These are phyloP conservation scores for Erpornis zantholeuca DNA, from an alignment of 2,113 vertebrate species.

Conservation along the genomic window DNA sequence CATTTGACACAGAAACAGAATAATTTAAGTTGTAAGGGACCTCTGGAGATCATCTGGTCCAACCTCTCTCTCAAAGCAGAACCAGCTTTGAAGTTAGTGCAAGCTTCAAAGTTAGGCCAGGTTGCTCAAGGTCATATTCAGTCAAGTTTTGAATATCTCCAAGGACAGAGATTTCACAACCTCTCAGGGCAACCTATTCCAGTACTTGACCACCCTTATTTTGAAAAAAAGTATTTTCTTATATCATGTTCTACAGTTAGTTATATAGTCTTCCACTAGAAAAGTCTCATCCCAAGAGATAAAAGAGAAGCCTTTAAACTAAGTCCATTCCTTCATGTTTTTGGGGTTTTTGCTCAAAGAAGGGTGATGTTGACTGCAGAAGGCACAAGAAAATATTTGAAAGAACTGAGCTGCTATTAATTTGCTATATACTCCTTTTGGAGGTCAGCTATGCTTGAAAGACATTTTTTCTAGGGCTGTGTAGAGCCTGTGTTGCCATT, in stretches of 20 bases:
- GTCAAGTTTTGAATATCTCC: slow-evolving; percentile 9
- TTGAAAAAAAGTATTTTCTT: background rate
- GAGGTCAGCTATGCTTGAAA: background rate
- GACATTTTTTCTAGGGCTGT: background rate
- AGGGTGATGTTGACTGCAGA: background rate
- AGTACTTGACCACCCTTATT: slow-evolving; percentile 13
- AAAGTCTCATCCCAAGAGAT: background rate
- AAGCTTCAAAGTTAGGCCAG: slow-evolving; percentile 45
- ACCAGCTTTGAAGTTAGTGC: slow-evolving; percentile 50
- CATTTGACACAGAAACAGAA: slow-evolving; percentile 62
- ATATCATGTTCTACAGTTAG: background rate
- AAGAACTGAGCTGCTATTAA: background rate
- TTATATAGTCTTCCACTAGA: background rate
- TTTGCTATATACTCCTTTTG: background rate
- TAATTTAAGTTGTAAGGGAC: slow-evolving; percentile 54
- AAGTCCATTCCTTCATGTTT: background rate
- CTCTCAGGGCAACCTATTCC: background rate
- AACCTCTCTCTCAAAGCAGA: slow-evolving; percentile 37
- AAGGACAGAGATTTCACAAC: slow-evolving; percentile 17
- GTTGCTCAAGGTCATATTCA: slow-evolving; percentile 57
- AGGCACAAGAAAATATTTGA: background rate
- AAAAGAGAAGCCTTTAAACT: background rate
- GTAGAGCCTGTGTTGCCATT: background rate
- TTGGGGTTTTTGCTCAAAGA: background rate
- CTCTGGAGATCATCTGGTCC: slow-evolving; percentile 49